Evolutionary conservation across 2,113 vertebrate genomes (phyloP).

Genomic region (Syngnathoides biaculeatus): DNA sequence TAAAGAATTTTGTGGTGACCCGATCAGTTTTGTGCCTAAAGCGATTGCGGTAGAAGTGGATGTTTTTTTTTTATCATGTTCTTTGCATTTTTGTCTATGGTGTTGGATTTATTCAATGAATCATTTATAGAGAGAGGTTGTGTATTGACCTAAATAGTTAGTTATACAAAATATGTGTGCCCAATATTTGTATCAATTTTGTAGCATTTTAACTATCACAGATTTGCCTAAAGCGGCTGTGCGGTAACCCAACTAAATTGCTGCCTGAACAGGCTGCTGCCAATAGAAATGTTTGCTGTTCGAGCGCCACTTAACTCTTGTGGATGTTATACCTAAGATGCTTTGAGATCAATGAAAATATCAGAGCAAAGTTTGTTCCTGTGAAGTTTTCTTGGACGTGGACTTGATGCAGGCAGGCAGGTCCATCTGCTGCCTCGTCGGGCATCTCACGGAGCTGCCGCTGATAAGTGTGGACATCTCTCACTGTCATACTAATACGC

Average conservation of each 20-base stretch:
- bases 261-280: not conserved
- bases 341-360: not conserved
- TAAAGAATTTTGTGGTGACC: too few relatives aligned
- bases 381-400: constrained; percentile 16
- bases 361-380: constrained; percentile 2
- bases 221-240: not conserved
- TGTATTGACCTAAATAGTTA: too few relatives aligned
- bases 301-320: not conserved
- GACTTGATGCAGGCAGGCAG: constrained; percentile 16
- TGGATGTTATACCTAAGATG: not conserved
- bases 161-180: not conserved
- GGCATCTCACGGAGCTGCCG: constrained; percentile 10
- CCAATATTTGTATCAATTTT: not conserved
- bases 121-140: too few relatives aligned
- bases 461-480: constrained; percentile 13
- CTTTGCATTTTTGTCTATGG: too few relatives aligned
- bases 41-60: too few relatives aligned
- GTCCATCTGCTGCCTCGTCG: constrained; percentile 21
- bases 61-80: too few relatives aligned
- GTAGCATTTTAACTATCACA: not conserved
- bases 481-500: constrained; percentile 9
- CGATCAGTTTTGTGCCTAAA: too few relatives aligned
- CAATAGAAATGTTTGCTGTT: too few relatives aligned
- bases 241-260: not conserved
- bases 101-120: too few relatives aligned